Percentiles rank a stretch among this genome's conserved stretches.
phyloP scores from a whole-genome alignment of 2,113 vertebrate species.

The Pimephales promelas region DNA sequence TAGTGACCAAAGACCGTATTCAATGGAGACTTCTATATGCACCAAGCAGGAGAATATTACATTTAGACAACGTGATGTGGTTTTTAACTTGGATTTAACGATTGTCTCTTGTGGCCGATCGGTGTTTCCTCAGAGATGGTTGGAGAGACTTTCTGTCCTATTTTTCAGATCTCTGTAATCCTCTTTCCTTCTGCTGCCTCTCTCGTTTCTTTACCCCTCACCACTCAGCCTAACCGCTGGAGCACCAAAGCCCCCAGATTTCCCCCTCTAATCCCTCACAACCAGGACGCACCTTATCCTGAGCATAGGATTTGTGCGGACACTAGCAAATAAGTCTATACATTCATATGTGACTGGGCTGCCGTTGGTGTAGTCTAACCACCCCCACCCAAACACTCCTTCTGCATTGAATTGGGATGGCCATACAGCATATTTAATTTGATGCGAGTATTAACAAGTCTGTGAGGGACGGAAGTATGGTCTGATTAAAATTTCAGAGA shows the following conservation, averaged over 20 bases:
- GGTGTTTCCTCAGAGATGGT: conserved; percentile 25
- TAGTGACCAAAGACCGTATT: conserved; percentile 1
- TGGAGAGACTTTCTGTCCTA: conserved; percentile 43
- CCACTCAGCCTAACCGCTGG: neutral
- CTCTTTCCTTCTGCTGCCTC: conserved; percentile 41
- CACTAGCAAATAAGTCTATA: conserved; percentile 52
- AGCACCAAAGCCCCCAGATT: conserved; percentile 49
- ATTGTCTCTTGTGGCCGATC: conserved; percentile 17
- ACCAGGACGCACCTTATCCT: conserved; percentile 30
- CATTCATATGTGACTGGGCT: conserved; percentile 32
- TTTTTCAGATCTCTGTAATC: conserved; percentile 55
- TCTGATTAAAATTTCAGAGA: neutral
- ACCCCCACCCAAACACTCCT: conserved; percentile 9
- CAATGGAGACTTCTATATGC: neutral
- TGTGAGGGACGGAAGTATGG: neutral
- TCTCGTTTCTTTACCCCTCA: conserved; percentile 50
- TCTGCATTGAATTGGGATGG: neutral
- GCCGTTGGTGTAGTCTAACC: conserved; percentile 14
- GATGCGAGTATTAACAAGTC: neutral
- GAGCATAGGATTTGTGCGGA: conserved; percentile 51
- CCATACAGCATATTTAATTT: neutral
- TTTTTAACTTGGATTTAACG: neutral
- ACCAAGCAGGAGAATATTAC: neutral
- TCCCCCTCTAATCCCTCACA: conserved; percentile 50
- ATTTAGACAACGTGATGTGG: neutral